phyloP scores from a whole-genome alignment of 2,888 invertebrate species.

The Acholoe squamosa region DNA sequence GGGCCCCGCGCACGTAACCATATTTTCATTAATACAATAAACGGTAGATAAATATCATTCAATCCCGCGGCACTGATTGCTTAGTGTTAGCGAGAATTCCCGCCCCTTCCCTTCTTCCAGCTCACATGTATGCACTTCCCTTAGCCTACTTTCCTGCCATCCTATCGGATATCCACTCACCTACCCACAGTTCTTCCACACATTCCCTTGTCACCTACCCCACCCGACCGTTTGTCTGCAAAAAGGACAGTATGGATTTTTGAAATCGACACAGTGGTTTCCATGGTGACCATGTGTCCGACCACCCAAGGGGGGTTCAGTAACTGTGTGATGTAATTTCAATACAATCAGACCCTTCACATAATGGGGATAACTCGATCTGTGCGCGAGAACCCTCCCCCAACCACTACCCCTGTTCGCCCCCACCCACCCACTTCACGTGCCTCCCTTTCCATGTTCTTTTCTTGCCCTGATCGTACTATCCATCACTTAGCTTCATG shows the following conservation, averaged over 20 bases:
- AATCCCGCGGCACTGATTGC: constrained; percentile 46
- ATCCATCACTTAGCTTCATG: no score
- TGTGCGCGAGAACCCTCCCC: neutral
- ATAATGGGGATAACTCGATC: constrained; percentile 48
- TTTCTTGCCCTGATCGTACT: neutral
- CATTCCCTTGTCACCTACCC: neutral
- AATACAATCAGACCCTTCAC: constrained; percentile 53
- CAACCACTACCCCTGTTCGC: neutral
- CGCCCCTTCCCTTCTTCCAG: neutral
- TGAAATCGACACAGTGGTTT: constrained; percentile 55
- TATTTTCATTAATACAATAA: constrained; percentile 59
- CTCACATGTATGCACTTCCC: neutral
- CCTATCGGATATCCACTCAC: neutral
- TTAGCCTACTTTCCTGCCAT: neutral
- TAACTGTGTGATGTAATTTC: constrained; percentile 58
- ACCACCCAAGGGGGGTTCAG: constrained; percentile 58
- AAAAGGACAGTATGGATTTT: constrained; percentile 52
- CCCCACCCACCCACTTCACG: neutral
- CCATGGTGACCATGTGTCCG: constrained; percentile 52
- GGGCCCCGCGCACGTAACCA: constrained; percentile 43
- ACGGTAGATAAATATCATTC: constrained; percentile 57
- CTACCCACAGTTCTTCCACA: neutral
- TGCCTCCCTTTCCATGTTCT: neutral
- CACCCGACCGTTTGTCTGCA: neutral
- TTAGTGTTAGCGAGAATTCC: constrained; percentile 41